A percentile compares a stretch with the other conserved stretches of the same genome.
phyloP scores from a whole-genome alignment of 2,113 vertebrate genomes.

The Bambusicola thoracicus region DNA sequence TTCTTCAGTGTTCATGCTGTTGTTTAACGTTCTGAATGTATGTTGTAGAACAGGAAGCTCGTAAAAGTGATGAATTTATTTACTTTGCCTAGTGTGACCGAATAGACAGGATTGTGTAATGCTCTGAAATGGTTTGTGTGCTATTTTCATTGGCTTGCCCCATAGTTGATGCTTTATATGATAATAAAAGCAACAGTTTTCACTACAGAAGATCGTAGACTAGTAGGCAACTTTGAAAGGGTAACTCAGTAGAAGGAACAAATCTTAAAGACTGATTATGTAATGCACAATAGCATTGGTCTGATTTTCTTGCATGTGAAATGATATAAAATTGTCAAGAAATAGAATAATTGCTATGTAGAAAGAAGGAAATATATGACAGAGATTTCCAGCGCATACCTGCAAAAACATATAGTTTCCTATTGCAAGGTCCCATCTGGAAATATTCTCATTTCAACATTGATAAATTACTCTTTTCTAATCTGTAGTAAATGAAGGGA shows the following conservation, averaged over 20 bases:
- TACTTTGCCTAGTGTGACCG: background rate
- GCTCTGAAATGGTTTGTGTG: background rate
- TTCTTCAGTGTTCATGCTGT: background rate
- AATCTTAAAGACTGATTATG: background rate
- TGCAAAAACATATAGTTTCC: background rate
- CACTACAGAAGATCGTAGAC: background rate
- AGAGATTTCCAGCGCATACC: background rate
- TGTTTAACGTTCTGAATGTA: background rate
- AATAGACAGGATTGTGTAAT: background rate
- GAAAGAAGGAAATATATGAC: background rate
- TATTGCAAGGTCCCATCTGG: background rate
- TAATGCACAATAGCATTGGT: background rate
- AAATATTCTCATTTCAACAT: background rate
- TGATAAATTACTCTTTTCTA: background rate
- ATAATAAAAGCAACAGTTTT: background rate
- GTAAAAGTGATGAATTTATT: background rate
- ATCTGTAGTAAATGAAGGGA: background rate
- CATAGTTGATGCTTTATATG: background rate
- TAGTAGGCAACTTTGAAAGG: background rate
- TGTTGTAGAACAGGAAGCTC: background rate
- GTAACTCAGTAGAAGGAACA: background rate
- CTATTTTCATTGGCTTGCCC: background rate
- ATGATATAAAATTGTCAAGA: background rate
- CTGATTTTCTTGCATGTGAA: background rate
- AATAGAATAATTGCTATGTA: background rate